phyloP scores from a whole-genome alignment of 2,888 invertebrate genomes.

The Eupeodes latifasciatus region DNA sequence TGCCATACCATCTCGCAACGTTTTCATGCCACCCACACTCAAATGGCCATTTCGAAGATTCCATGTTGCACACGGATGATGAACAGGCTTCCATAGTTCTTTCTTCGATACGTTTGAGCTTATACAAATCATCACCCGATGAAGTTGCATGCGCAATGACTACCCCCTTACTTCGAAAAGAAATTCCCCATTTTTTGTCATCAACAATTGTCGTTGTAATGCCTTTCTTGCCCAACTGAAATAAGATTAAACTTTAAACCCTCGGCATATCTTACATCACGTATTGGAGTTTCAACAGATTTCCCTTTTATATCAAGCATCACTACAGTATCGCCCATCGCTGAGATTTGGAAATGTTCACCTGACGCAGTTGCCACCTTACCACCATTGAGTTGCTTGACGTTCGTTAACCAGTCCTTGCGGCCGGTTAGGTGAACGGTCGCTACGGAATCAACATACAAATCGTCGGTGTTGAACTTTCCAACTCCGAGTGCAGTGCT shows the following conservation, averaged over 20 bases:
- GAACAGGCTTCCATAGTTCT: background rate
- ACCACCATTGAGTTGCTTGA: constrained; percentile 9
- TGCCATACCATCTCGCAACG: constrained; percentile 18
- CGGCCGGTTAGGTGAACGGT: constrained; percentile 31
- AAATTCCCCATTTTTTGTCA: constrained; percentile 10
- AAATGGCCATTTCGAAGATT: background rate
- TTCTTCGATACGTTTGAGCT: background rate
- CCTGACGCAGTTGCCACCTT: constrained; percentile 45
- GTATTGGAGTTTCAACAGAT: constrained; percentile 31
- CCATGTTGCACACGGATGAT: constrained; percentile 5
- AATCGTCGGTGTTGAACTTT: constrained; percentile 2
- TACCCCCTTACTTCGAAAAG: background rate
- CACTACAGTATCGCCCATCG: constrained; percentile 29
- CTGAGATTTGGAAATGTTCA: constrained; percentile 11
- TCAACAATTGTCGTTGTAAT: constrained; percentile 21
- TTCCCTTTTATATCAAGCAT: constrained; percentile 34
- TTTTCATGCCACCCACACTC: constrained; percentile 19
- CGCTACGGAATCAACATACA: constrained; percentile 24
- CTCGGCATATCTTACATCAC: constrained; percentile 28
- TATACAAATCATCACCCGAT: constrained; percentile 28
- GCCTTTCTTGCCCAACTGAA: constrained; percentile 21
- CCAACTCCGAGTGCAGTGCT: constrained; percentile 19
- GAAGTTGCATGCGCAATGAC: constrained; percentile 9
- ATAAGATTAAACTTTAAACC: constrained; percentile 34
- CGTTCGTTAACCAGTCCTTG: constrained; percentile 25